Percentiles rank a stretch among this genome's conserved stretches.
Evolutionary conservation across 1,140 invertebrate genomes (phyloP).

Genomic region (Bombus confusus): DNA sequence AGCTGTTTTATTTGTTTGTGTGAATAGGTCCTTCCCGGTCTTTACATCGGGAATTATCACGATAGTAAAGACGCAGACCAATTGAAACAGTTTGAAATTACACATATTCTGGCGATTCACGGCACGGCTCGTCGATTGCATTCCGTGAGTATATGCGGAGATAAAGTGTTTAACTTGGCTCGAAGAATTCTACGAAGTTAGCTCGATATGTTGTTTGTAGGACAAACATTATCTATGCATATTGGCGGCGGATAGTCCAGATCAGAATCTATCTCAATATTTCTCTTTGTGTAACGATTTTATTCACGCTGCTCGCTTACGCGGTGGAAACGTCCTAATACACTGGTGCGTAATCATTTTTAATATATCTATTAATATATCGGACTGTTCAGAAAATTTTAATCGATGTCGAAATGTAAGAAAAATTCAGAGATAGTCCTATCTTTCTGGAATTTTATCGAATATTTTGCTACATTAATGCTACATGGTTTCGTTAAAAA

Average conservation of each 20-base stretch:
- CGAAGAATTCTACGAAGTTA: background rate
- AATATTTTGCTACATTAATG: no score
- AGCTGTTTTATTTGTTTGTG: background rate
- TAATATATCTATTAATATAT: background rate
- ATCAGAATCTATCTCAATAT: constrained; percentile 96
- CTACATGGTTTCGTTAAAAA: no score
- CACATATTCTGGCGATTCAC: constrained; percentile 97
- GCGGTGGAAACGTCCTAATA: constrained; percentile 96
- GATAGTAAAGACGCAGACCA: constrained; percentile 96
- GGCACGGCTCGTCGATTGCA: constrained; percentile 94
- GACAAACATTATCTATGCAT: constrained; percentile 98
- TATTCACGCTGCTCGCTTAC: constrained; percentile 94
- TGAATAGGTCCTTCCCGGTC: constrained; percentile 90
- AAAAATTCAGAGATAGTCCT: no score
- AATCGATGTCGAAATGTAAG: no score
- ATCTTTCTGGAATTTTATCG: no score
- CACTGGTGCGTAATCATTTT: constrained; percentile 89
- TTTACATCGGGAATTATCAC: constrained; percentile 94
- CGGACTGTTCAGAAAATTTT: background rate
- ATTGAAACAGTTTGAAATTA: constrained; percentile 94
- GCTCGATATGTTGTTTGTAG: constrained; percentile 82
- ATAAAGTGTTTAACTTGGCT: no score
- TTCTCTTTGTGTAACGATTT: constrained; percentile 97
- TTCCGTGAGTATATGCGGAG: constrained; percentile 85
- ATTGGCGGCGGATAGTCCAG: constrained; percentile 94